Evolutionary conservation across 2,888 invertebrate genomes (phyloP).

Genomic region (Dynastes maya): DNA sequence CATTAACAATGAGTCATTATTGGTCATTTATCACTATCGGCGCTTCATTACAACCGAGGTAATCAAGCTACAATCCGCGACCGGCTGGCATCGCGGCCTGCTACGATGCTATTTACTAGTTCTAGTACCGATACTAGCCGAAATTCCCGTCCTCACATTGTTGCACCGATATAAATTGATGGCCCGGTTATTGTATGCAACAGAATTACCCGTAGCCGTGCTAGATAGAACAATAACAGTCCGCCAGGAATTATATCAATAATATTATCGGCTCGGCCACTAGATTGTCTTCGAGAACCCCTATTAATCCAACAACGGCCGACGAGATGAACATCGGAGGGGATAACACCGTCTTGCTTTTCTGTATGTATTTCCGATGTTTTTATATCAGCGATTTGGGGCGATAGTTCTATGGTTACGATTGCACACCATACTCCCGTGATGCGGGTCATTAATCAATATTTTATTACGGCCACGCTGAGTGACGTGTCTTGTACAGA

Average conservation of each 20-base stretch:
- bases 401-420: conserved; percentile 59
- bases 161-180: conserved; percentile 66
- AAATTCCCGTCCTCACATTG: conserved; percentile 64
- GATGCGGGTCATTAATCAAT: conserved; percentile 64
- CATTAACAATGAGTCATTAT: conserved; percentile 67
- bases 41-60: conserved; percentile 65
- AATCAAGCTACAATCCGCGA: conserved; percentile 64
- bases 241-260: conserved; percentile 52
- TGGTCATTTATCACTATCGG: conserved; percentile 67
- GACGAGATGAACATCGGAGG: conserved; percentile 61
- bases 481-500: conserved; percentile 65
- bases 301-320: conserved; percentile 64
- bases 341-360: conserved; percentile 7
- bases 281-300: conserved; percentile 43
- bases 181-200: conserved; percentile 56
- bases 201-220: conserved; percentile 49
- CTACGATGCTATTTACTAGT: not conserved
- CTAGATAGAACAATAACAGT: conserved; percentile 41
- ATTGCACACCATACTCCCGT: conserved; percentile 63
- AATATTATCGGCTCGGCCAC: conserved; percentile 61
- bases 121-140: conserved; percentile 51
- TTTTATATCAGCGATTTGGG: conserved; percentile 62
- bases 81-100: conserved; percentile 55
- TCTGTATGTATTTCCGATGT: conserved; percentile 57
- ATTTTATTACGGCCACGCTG: conserved; percentile 65